These are phyloP conservation scores for Solenopsis invicta DNA, from an alignment of 1,140 invertebrate genomes.

Conservation along the genomic window DNA sequence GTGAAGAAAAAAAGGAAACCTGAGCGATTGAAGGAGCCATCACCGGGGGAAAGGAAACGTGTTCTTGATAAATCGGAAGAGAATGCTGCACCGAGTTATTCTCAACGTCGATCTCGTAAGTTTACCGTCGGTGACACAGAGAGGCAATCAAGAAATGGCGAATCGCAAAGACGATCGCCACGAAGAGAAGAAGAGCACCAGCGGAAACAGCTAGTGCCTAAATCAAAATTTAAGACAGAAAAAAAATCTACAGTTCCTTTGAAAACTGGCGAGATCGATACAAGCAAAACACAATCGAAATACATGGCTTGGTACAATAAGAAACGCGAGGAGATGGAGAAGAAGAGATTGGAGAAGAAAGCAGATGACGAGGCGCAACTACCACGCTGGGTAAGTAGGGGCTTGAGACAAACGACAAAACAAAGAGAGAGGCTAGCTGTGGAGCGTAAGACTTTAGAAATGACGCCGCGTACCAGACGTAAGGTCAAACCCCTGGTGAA, in stretches of 20 bases:
- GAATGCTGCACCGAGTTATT: slow-evolving; percentile 22
- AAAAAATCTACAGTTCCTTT: slow-evolving; percentile 61
- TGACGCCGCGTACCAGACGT: slow-evolving; percentile 74
- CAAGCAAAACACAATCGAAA: slow-evolving; percentile 82
- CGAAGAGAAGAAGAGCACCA: slow-evolving; percentile 67
- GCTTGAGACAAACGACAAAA: slow-evolving; percentile 54
- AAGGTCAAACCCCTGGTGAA: slow-evolving; percentile 83
- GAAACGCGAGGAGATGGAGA: slow-evolving; percentile 82
- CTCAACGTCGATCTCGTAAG: slow-evolving; percentile 19
- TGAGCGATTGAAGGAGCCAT: neutral
- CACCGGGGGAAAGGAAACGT: neutral
- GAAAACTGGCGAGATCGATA: slow-evolving; percentile 64
- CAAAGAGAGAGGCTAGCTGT: slow-evolving; percentile 62
- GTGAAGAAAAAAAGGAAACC: slow-evolving; percentile 32
- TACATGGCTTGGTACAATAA: slow-evolving; percentile 88
- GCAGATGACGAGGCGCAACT: slow-evolving; percentile 80
- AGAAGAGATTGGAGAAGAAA: slow-evolving; percentile 77
- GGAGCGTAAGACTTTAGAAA: slow-evolving; percentile 64
- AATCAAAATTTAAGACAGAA: slow-evolving; percentile 53
- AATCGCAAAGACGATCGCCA: slow-evolving; percentile 33
- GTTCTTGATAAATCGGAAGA: slow-evolving; percentile 9
- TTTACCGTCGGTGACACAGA: neutral
- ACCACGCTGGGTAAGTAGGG: slow-evolving; percentile 79
- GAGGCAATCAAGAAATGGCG: slow-evolving; percentile 27
- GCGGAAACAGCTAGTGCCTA: neutral